Percentiles rank a stretch among this genome's conserved stretches.
Evolutionary conservation across 2,888 invertebrate species (phyloP).

Genomic region (Eupithecia pulchellata): DNA sequence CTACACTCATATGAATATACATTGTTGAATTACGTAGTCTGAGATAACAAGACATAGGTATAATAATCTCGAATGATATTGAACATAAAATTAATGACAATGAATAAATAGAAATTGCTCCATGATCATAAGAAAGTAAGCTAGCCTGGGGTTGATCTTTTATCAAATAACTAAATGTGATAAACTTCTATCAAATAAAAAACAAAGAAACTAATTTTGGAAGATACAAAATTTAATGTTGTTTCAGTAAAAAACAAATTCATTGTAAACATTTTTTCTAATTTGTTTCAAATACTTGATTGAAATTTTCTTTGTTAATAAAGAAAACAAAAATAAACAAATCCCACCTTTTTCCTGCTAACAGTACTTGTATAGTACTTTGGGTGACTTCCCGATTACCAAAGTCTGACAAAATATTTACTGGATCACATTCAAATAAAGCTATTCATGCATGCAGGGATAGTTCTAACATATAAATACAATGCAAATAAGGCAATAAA

Average conservation of each 20-base stretch:
- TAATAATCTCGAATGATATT: constrained; percentile 16
- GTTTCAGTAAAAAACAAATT: too few relatives aligned
- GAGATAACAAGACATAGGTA: constrained; percentile 22
- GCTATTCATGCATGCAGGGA: neutral
- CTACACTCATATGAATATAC: constrained; percentile 28
- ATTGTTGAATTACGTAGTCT: constrained; percentile 20
- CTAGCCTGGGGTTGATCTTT: constrained; percentile 24
- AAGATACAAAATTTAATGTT: too few relatives aligned
- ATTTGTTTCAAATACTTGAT: too few relatives aligned
- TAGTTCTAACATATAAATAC: neutral
- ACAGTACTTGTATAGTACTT: neutral
- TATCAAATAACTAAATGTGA: neutral
- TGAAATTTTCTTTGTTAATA: too few relatives aligned
- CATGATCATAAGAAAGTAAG: constrained; percentile 23
- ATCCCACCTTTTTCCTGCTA: too few relatives aligned
- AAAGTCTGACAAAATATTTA: neutral
- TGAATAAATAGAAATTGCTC: constrained; percentile 25
- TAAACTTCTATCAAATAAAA: too few relatives aligned
- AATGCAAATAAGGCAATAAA: neutral
- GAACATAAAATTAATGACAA: constrained; percentile 23
- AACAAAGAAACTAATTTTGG: too few relatives aligned
- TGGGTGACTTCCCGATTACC: neutral
- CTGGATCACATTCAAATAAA: neutral
- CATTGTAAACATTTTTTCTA: too few relatives aligned
- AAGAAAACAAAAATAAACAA: too few relatives aligned